phyloP scores from a whole-genome alignment of 2,797 vertebrate species.

The Leptatherina wallacei region DNA sequence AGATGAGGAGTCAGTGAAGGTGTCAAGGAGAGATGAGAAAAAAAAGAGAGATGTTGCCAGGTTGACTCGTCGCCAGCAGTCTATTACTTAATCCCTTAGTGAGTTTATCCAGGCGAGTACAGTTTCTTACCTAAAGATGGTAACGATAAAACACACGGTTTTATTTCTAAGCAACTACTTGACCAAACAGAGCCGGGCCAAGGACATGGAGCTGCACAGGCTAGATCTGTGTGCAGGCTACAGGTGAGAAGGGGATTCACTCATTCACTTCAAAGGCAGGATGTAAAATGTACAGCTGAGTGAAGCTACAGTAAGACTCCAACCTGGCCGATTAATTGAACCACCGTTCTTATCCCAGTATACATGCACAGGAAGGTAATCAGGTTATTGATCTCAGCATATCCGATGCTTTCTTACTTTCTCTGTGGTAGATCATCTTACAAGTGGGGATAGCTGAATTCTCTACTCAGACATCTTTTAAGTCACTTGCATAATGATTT shows the following conservation, averaged over 20 bases:
- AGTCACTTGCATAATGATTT: too few species aligned
- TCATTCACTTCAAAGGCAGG: background rate
- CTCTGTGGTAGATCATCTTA: too few species aligned
- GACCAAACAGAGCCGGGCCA: conserved; percentile 77
- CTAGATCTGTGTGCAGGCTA: conserved; percentile 9
- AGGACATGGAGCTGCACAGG: conserved; percentile 33
- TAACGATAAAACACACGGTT: conserved; percentile 77
- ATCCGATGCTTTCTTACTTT: too few species aligned
- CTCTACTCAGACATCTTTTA: too few species aligned
- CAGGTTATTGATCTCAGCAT: too few species aligned
- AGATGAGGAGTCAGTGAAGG: conserved; percentile 14
- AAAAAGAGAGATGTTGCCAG: conserved; percentile 19
- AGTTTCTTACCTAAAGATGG: conserved; percentile 79
- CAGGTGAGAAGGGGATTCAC: background rate
- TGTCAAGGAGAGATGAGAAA: conserved; percentile 10
- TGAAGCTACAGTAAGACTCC: background rate
- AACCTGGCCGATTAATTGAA: too few species aligned
- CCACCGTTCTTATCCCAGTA: too few species aligned
- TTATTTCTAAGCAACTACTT: conserved; percentile 85
- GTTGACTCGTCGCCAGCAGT: conserved; percentile 64
- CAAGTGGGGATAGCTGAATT: too few species aligned
- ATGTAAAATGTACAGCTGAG: background rate
- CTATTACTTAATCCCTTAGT: conserved; percentile 77
- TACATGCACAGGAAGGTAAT: too few species aligned
- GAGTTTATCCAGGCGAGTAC: conserved; percentile 79